phyloP scores from a whole-genome alignment of 2,888 invertebrate species.

The Conchocele bisecta region DNA sequence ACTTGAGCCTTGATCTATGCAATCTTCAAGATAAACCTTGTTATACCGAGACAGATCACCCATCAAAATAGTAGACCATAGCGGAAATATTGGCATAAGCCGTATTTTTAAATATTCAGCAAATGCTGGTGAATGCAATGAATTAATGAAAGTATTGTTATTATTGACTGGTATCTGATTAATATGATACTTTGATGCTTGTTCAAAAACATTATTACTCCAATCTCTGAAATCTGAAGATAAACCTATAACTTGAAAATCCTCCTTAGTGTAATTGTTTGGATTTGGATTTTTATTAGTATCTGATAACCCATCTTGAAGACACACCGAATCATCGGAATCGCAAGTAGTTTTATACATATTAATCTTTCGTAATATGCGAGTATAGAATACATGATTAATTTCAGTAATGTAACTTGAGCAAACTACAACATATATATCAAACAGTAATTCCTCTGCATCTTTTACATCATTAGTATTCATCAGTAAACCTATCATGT shows the following conservation, averaged over 20 bases:
- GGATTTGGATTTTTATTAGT: background rate
- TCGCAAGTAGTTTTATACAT: conserved; percentile 1
- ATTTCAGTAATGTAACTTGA: background rate
- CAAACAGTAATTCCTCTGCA: conserved; percentile 15
- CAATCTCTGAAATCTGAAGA: background rate
- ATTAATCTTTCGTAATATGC: conserved; percentile 21
- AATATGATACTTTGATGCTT: background rate
- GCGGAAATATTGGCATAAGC: background rate
- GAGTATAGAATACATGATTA: background rate
- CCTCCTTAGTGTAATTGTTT: background rate
- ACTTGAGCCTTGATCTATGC: too few species aligned
- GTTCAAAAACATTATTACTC: background rate
- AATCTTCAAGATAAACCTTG: background rate
- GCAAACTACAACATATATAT: conserved; percentile 2
- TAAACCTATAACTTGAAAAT: background rate
- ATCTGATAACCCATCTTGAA: background rate
- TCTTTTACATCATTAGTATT: conserved; percentile 21
- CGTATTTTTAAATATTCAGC: background rate
- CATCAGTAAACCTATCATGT: conserved; percentile 29
- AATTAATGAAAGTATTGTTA: background rate
- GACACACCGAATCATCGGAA: background rate
- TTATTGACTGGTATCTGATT: background rate
- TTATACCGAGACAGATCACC: conserved; percentile 16
- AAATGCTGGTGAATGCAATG: background rate
- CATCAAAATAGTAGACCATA: conserved; percentile 14